Evolutionary conservation across 2,888 invertebrate genomes (phyloP).

Genomic region (Pimpla rufipes): DNA sequence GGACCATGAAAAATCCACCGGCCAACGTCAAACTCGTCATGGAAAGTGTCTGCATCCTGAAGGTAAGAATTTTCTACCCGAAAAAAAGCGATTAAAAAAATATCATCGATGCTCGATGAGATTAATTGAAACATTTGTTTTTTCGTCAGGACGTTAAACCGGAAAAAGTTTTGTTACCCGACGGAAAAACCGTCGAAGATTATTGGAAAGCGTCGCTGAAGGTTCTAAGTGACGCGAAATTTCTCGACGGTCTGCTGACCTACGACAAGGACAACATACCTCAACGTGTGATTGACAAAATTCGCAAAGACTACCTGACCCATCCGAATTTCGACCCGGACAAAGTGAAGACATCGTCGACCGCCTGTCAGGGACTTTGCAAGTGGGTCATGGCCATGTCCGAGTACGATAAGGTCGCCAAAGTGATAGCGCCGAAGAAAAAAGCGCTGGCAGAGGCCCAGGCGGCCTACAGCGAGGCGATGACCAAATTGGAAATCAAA

Average conservation of each 20-base stretch:
- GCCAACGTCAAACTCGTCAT: conserved; percentile 95
- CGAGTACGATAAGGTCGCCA: conserved; percentile 97
- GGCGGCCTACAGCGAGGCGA: conserved; percentile 90
- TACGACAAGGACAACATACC: conserved; percentile 98
- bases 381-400: conserved; percentile 98
- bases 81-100: neutral
- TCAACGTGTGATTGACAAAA: conserved; percentile 92
- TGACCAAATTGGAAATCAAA: conserved; percentile 92
- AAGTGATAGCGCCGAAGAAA: conserved; percentile 97
- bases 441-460: conserved; percentile 95
- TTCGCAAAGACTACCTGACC: conserved; percentile 92
- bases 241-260: conserved; percentile 93
- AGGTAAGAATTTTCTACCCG: conserved; percentile 86
- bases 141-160: conserved; percentile 92
- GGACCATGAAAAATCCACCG: conserved; percentile 98
- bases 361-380: conserved; percentile 96
- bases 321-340: conserved; percentile 97
- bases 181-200: conserved; percentile 95
- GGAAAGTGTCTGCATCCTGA: conserved; percentile 98
- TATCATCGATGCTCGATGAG: neutral
- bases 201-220: conserved; percentile 97
- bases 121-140: neutral
- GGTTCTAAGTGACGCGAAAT: conserved; percentile 95
- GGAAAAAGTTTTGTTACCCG: conserved; percentile 93
- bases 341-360: conserved; percentile 94